phyloP scores from a whole-genome alignment of 2,888 invertebrate species.

The Julus scandinavius region DNA sequence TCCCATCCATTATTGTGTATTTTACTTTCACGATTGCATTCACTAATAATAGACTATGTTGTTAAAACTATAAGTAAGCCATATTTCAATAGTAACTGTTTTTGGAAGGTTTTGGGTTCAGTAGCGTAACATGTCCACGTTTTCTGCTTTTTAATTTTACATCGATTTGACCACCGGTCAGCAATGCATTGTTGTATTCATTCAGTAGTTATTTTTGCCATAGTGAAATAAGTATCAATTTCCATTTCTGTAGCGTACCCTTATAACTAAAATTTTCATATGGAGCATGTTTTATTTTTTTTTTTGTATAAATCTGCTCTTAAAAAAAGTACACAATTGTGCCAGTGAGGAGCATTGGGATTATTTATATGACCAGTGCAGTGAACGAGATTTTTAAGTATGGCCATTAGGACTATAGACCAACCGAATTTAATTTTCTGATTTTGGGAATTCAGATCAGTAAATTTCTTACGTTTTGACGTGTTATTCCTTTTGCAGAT shows the following conservation, averaged over 20 bases:
- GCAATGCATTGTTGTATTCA: slow-evolving; percentile 10
- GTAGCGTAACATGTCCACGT: slow-evolving; percentile 2
- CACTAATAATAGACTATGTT: slow-evolving; percentile 1
- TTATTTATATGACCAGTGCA: neutral
- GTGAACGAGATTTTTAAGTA: slow-evolving; percentile 1
- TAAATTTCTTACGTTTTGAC: neutral
- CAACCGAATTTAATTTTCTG: neutral
- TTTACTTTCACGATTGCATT: slow-evolving; percentile 27
- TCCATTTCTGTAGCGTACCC: neutral
- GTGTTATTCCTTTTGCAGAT: neutral
- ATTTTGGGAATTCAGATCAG: neutral
- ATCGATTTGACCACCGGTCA: neutral
- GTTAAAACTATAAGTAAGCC: neutral
- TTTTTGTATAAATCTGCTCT: neutral
- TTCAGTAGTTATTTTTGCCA: neutral
- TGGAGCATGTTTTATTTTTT: no score
- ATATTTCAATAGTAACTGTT: slow-evolving; percentile 25
- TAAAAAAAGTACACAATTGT: slow-evolving; percentile 6
- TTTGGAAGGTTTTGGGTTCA: slow-evolving; percentile 24
- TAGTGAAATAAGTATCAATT: neutral
- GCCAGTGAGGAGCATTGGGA: neutral
- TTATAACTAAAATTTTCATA: neutral
- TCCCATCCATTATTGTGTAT: slow-evolving; percentile 7
- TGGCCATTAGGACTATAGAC: slow-evolving; percentile 20
- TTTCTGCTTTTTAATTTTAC: neutral